A percentile compares a stretch with the other conserved stretches of the same genome.
phyloP scores from a whole-genome alignment of 2,888 invertebrate genomes.

The Drosophila gaucha region DNA sequence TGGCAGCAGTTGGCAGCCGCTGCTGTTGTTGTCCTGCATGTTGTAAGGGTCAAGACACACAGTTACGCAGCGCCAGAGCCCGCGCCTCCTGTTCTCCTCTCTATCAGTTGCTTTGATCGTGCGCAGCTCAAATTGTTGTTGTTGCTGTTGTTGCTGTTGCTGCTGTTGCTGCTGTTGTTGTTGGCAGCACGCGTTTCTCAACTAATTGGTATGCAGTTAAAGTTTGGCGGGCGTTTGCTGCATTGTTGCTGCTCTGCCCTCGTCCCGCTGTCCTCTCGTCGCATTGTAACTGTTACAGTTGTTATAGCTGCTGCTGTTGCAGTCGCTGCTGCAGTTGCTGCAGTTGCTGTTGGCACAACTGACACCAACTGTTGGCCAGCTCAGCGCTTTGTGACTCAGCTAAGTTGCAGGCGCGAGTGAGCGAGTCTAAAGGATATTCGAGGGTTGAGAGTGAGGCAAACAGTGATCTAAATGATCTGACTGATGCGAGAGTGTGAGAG shows the following conservation, averaged over 20 bases:
- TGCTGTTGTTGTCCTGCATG: conserved; percentile 66
- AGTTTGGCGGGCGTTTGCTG: conserved; percentile 77
- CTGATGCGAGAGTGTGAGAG: conserved; percentile 15
- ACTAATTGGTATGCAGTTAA: conserved; percentile 83
- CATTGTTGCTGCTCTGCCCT: conserved; percentile 31
- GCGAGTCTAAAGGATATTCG: conserved; percentile 35
- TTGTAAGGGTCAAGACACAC: conserved; percentile 79
- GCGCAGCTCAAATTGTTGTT: conserved; percentile 44
- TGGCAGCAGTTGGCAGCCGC: conserved; percentile 78
- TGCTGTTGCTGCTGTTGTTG: conserved; percentile 52
- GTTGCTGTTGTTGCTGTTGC: conserved; percentile 36
- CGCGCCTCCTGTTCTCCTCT: conserved; percentile 29
- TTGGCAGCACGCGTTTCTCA: conserved; percentile 82
- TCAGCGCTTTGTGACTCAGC: conserved; percentile 46
- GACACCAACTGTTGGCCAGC: conserved; percentile 70
- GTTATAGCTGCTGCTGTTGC: conserved; percentile 35
- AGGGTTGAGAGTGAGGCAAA: conserved; percentile 30
- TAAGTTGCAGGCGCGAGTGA: conserved; percentile 23
- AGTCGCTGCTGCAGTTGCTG: conserved; percentile 31
- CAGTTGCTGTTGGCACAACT: conserved; percentile 44
- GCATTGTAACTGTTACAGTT: conserved; percentile 68
- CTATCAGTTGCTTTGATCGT: conserved; percentile 73
- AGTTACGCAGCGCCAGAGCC: conserved; percentile 69
- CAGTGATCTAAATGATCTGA: conserved; percentile 23
- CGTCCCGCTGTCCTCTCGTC: conserved; percentile 45